Percentiles rank a stretch among this genome's conserved stretches.
Conservation (phyloP, 2,797 vertebrate species). For the Rhinichthys osculus region DNA sequence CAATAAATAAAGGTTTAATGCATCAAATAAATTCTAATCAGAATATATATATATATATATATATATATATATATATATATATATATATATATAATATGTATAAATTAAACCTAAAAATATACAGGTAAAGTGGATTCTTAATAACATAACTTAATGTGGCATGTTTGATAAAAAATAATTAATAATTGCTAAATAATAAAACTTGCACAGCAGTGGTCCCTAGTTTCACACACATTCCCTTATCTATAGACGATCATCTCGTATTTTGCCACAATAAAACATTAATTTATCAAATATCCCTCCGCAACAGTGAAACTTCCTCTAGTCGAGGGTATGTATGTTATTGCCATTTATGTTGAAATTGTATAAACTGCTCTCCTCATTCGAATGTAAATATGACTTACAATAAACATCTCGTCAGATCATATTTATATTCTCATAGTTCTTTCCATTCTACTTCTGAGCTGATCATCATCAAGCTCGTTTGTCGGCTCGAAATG, state of each 20-base stretch:
- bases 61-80: background rate
- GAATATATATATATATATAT: background rate
- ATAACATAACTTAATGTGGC: background rate
- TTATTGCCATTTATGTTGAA: slow-evolving; percentile 5
- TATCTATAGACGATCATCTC: slow-evolving; percentile 1
- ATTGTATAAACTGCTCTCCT: background rate
- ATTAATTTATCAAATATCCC: slow-evolving; percentile 60
- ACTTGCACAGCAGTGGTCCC: background rate
- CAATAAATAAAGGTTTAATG: background rate
- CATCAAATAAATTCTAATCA: background rate
- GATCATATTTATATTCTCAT: no score
- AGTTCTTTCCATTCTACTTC: background rate
- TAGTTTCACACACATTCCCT: background rate
- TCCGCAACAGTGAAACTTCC: slow-evolving; percentile 67
- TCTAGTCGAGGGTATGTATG: slow-evolving; percentile 27
- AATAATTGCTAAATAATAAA: background rate
- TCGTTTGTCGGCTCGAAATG: slow-evolving; percentile 28
- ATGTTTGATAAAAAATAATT: background rate
- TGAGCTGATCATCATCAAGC: background rate
- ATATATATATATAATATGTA: no score
- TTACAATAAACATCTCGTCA: background rate
- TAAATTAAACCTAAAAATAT: background rate
- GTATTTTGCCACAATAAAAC: slow-evolving; percentile 50
- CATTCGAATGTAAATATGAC: background rate
- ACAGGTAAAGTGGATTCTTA: background rate